These are phyloP conservation scores for Rhipidura dahli DNA, from an alignment of 2,113 vertebrate genomes.

Conservation along the genomic window DNA sequence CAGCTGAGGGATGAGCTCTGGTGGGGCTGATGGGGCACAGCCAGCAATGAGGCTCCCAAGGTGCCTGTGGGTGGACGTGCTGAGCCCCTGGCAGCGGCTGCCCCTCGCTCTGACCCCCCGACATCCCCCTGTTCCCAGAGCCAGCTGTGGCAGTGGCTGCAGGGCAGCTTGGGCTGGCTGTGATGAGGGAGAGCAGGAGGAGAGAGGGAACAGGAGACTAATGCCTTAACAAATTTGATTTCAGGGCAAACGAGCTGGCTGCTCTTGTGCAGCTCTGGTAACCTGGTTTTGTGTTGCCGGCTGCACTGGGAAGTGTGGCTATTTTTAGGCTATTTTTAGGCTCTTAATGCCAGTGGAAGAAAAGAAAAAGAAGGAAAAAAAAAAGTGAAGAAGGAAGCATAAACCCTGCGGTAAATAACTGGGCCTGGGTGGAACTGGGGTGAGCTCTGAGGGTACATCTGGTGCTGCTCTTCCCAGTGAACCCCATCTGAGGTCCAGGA, in stretches of 20 bases:
- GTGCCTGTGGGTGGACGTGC: neutral
- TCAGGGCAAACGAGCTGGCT: neutral
- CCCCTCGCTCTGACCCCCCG: neutral
- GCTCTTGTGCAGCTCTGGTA: neutral
- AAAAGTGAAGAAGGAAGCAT: neutral
- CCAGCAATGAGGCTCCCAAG: neutral
- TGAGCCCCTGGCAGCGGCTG: neutral
- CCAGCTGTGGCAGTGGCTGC: neutral
- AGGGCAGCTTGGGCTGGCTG: neutral
- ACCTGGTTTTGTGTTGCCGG: neutral
- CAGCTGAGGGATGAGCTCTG: neutral
- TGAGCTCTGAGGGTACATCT: neutral
- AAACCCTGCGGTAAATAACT: neutral
- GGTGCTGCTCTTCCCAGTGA: neutral
- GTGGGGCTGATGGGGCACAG: fast-evolving
- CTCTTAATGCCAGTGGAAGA: neutral
- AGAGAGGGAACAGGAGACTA: neutral
- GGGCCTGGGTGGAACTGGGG: neutral
- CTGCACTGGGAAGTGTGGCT: neutral
- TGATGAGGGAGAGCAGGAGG: neutral
- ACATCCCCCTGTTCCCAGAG: neutral
- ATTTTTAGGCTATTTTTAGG: slow-evolving; percentile 13
- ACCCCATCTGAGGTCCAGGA: neutral
- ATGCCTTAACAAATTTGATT: slow-evolving; percentile 21
- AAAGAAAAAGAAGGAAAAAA: neutral